A percentile compares a stretch with the other conserved stretches of the same genome.
These are phyloP conservation scores for Meandrusa payeni DNA, from an alignment of 2,888 invertebrate species.

Conservation along the genomic window DNA sequence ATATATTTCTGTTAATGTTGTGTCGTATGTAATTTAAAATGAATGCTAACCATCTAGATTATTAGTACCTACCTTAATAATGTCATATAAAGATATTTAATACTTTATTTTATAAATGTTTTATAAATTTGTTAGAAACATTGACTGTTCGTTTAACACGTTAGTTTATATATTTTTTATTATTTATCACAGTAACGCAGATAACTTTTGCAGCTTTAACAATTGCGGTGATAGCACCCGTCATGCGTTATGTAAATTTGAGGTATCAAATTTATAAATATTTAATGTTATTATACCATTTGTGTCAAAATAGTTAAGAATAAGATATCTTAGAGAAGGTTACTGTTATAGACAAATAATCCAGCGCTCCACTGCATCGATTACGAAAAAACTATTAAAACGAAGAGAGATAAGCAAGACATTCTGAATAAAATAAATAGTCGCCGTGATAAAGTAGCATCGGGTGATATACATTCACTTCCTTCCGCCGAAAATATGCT, in stretches of 20 bases:
- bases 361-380: slow-evolving; percentile 50
- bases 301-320: not conserved
- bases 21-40: too few species aligned
- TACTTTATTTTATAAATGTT: slow-evolving; percentile 4
- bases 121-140: not conserved
- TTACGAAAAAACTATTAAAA: slow-evolving; percentile 49
- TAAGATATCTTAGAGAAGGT: not conserved
- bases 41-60: slow-evolving; percentile 6
- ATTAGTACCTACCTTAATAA: too few species aligned
- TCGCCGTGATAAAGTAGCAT: slow-evolving; percentile 63
- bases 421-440: slow-evolving; percentile 63
- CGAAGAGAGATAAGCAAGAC: slow-evolving; percentile 44
- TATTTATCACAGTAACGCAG: slow-evolving; percentile 27
- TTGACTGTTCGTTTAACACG: not conserved
- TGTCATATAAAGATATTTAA: too few species aligned
- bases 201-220: slow-evolving; percentile 45
- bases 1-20: too few species aligned
- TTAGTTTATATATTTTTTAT: slow-evolving; percentile 24
- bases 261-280: slow-evolving; percentile 36
- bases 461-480: slow-evolving; percentile 60
- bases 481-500: slow-evolving; percentile 59
- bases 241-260: slow-evolving; percentile 54
- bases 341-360: slow-evolving; percentile 38
- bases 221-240: slow-evolving; percentile 49
- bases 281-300: not conserved